Base-by-base conservation (phyloP, 2,888 invertebrate species). In the Eristalinus aeneus region DNA sequence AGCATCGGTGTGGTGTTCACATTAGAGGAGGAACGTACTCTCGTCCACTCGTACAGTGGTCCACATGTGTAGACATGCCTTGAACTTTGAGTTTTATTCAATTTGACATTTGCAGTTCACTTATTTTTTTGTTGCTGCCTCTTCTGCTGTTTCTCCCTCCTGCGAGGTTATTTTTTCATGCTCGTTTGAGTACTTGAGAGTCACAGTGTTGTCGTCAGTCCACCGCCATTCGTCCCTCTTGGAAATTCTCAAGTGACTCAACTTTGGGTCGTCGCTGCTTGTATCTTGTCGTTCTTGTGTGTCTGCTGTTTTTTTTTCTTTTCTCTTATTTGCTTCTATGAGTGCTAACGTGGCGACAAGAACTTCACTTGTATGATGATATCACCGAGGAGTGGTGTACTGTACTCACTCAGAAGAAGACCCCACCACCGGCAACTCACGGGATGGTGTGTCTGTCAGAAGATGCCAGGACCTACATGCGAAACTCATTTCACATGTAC, bases 91-190 rank as follows among this genome's bases (percentile, higher is more conserved):
- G 75, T 85, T 67, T 85, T 76, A 80, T 85, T 80, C 84, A 80
- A 85, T 85, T 80, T 85, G 84, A 85, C 84, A 85, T 85, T 85
- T 85, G 75, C 84, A 85, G 80, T 72, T 85, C 80, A 85, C 56
- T 63, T 75, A 79, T 71, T 73, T 67, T 54, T 22, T n/a, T 61
- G 12, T 56, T 27, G 58, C 53, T 61, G 32, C 61, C 32, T 32
- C 32, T n/a, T 56, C 61, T 22, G 20, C 10, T 64, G 36, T 39
- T 65, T 23, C 12, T 22, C 65, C n/a, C 20, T 63, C 11, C 54
- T 27, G 68, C 16, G 22, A 12, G 56, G 32, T 69, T 67, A 23
- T 34, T 81, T 34, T 16, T 77, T 76, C 75, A 76, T 85, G 80
- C 84, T 80, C 72, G 76, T 85, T 85, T 80, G 84, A 80, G 80